phyloP scores from a whole-genome alignment of 2,113 vertebrate species.

The Paramisgurnus dabryanus region DNA sequence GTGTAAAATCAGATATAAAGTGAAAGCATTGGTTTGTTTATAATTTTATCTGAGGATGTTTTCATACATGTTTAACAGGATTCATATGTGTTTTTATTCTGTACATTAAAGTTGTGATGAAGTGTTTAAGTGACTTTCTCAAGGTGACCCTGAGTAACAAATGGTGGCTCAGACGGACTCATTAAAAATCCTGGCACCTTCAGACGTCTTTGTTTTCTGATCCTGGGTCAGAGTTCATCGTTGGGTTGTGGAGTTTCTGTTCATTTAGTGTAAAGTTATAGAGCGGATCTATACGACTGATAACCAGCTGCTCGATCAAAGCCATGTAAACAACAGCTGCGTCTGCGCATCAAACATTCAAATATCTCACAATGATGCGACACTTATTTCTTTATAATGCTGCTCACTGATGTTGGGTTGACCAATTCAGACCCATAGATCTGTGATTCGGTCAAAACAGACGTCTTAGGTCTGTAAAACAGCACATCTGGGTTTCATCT shows the following conservation, averaged over 20 bases:
- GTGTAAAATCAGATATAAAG: too few species aligned
- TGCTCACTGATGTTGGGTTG: too few species aligned
- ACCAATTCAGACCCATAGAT: neutral
- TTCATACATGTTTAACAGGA: too few species aligned
- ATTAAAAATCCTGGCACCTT: conserved; percentile 66
- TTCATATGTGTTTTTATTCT: too few species aligned
- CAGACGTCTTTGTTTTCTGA: conserved; percentile 69
- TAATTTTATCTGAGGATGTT: too few species aligned
- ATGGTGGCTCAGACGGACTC: conserved; percentile 51
- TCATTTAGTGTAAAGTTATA: conserved; percentile 42
- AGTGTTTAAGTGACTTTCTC: neutral
- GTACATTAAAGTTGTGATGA: too few species aligned
- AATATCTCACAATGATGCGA: too few species aligned
- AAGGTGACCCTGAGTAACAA: conserved; percentile 45
- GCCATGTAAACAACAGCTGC: conserved; percentile 1
- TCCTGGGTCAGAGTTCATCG: conserved; percentile 66
- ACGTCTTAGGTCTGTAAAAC: conserved; percentile 9
- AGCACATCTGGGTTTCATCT: conserved; percentile 49
- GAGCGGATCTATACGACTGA: conserved; percentile 46
- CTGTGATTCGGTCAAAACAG: neutral
- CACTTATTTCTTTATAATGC: too few species aligned
- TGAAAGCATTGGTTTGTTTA: too few species aligned
- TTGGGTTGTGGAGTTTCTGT: conserved; percentile 65
- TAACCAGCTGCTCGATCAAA: conserved; percentile 33
- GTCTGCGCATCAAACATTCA: neutral